A percentile compares a stretch with the other conserved stretches of the same genome.
Evolutionary conservation across 2,113 vertebrate species (phyloP).

Genomic region (Ochotona curzoniae): DNA sequence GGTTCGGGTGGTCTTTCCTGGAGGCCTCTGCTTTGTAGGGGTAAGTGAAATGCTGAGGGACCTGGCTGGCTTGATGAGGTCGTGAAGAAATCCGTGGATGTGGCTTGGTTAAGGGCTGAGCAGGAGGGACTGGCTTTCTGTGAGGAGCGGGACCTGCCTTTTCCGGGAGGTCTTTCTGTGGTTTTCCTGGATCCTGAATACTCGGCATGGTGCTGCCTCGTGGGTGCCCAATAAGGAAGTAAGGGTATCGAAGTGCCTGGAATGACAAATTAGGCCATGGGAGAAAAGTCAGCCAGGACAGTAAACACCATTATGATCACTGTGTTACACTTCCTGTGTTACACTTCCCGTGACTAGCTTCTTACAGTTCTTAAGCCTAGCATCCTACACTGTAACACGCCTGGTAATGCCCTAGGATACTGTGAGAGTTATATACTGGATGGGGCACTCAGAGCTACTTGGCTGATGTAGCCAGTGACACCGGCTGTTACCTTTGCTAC

Average conservation of each 20-base stretch:
- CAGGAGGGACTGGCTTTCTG: constrained; percentile 90
- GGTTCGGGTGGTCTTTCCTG: constrained; percentile 82
- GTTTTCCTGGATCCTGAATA: constrained; percentile 89
- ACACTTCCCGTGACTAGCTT: background rate
- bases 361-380: background rate
- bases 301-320: too few species aligned
- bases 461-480: background rate
- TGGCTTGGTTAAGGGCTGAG: constrained; percentile 88
- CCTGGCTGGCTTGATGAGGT: constrained; percentile 89
- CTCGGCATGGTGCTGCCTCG: constrained; percentile 88
- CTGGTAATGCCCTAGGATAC: background rate
- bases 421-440: background rate
- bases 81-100: constrained; percentile 87
- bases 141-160: constrained; percentile 83
- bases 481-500: background rate
- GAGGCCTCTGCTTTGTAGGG: constrained; percentile 85
- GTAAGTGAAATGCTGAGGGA: constrained; percentile 83
- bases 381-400: background rate
- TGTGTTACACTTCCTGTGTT: background rate
- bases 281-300: background rate
- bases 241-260: constrained; percentile 93
- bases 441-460: constrained; percentile 6
- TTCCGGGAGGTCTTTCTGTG: constrained; percentile 85
- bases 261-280: constrained; percentile 67
- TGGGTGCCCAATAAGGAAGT: constrained; percentile 93